Conservation (phyloP, 1,140 invertebrate genomes). For the Gonioctena quinquepunctata region DNA sequence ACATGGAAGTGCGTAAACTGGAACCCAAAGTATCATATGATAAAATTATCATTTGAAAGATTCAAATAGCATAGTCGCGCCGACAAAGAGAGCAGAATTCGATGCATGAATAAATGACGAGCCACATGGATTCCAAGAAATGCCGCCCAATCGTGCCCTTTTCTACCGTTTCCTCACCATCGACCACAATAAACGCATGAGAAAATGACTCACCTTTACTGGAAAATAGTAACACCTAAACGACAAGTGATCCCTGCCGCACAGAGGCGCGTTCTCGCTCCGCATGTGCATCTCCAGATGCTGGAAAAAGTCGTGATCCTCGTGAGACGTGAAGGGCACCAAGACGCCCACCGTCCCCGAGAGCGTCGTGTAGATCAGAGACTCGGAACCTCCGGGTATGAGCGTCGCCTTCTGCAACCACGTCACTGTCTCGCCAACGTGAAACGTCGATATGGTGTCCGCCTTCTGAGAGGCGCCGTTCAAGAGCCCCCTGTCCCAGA, state of each 20-base stretch:
- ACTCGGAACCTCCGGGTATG: conserved; percentile 96
- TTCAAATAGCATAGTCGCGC: no score
- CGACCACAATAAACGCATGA: no score
- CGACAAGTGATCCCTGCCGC: conserved; percentile 96
- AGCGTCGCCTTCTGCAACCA: conserved; percentile 92
- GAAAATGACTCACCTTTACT: conserved; percentile 74
- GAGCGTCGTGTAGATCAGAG: conserved; percentile 93
- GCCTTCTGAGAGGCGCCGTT: conserved; percentile 90
- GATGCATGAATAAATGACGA: no score
- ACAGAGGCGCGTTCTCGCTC: conserved; percentile 93
- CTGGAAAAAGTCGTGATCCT: conserved; percentile 99
- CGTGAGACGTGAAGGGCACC: conserved; percentile 96
- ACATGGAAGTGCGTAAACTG: no score
- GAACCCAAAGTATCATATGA: no score
- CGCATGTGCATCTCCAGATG: conserved; percentile 99
- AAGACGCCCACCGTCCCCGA: conserved; percentile 95
- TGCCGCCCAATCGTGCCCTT: no score
- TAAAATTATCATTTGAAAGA: no score
- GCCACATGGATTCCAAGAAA: no score
- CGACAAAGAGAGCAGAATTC: no score
- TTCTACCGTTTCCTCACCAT: no score
- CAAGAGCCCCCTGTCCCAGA: conserved; percentile 88
- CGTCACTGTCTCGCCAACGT: conserved; percentile 93
- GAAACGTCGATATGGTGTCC: conserved; percentile 89
- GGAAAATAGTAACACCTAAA: conserved; percentile 98